A percentile compares a stretch with the other conserved stretches of the same genome.
These are phyloP conservation scores for Drosophila mimica DNA, from an alignment of 2,888 invertebrate species.

Conservation along the genomic window DNA sequence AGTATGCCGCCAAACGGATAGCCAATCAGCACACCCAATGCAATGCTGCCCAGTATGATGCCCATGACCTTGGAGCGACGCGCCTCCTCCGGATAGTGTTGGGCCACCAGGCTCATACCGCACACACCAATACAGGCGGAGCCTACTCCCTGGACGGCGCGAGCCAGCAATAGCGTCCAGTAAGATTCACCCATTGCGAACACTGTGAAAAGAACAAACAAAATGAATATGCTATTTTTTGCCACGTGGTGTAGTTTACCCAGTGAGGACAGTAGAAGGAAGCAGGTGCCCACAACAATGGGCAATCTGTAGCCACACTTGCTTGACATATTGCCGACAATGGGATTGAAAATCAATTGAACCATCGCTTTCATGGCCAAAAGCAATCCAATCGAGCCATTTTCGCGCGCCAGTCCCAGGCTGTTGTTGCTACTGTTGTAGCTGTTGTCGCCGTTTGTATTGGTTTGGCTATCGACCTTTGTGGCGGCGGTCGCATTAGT, in stretches of 20 bases:
- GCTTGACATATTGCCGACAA: constrained; percentile 89
- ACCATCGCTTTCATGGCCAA: constrained; percentile 92
- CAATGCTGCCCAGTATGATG: constrained; percentile 91
- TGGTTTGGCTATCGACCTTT: constrained; percentile 50
- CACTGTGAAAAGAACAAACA: constrained; percentile 85
- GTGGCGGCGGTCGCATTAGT: constrained; percentile 46
- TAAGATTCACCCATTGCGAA: constrained; percentile 91
- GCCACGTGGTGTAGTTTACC: constrained; percentile 86
- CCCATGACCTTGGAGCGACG: constrained; percentile 90
- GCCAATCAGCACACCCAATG: constrained; percentile 91
- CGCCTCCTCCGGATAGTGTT: constrained; percentile 85
- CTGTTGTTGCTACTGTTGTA: constrained; percentile 49
- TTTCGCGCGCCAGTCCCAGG: constrained; percentile 87
- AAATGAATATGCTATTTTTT: constrained; percentile 25
- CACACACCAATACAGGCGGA: constrained; percentile 92
- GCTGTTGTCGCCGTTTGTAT: constrained; percentile 26
- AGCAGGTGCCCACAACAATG: constrained; percentile 89
- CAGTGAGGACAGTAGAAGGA: constrained; percentile 88
- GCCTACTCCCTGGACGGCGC: constrained; percentile 92
- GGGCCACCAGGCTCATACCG: constrained; percentile 92
- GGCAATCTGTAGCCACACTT: constrained; percentile 89
- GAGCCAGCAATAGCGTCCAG: constrained; percentile 89
- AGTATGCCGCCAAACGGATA: constrained; percentile 93
- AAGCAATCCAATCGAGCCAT: constrained; percentile 89
- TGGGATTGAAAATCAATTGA: constrained; percentile 91